phyloP scores from a whole-genome alignment of 2,888 invertebrate genomes.

The Synanthedon formicaeformis region DNA sequence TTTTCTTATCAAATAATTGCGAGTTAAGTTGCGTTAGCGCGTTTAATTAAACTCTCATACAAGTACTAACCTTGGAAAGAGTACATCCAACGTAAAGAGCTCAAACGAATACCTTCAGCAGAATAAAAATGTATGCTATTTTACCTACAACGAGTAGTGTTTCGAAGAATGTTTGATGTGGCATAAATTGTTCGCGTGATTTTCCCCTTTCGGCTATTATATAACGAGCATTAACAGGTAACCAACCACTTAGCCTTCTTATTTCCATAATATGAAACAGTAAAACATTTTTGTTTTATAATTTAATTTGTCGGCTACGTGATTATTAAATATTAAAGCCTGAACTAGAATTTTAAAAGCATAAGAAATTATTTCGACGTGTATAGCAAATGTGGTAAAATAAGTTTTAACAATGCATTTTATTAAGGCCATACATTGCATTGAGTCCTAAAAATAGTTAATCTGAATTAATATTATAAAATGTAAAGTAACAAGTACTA shows the following conservation, averaged over 20 bases:
- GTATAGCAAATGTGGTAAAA: too few relatives aligned
- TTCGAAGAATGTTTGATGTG: constrained; percentile 28
- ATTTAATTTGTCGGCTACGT: too few relatives aligned
- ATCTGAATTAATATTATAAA: neutral
- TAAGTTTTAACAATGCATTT: too few relatives aligned
- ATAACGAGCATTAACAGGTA: constrained; percentile 36
- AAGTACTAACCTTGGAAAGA: too few relatives aligned
- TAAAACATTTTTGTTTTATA: neutral
- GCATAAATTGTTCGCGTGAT: constrained; percentile 25
- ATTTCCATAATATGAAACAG: constrained; percentile 12
- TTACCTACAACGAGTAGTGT: constrained; percentile 17
- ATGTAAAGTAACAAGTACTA: too few relatives aligned
- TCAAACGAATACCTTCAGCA: constrained; percentile 14
- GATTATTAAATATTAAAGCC: too few relatives aligned
- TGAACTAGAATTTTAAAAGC: too few relatives aligned
- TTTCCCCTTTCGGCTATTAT: constrained; percentile 48
- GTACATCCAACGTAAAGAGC: too few relatives aligned
- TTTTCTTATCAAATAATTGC: constrained; percentile 1
- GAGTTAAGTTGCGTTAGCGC: neutral
- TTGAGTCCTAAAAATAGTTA: neutral
- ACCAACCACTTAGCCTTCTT: constrained; percentile 26
- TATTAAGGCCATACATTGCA: too few relatives aligned
- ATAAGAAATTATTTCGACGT: too few relatives aligned
- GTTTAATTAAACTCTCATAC: too few relatives aligned
- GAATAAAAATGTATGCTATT: constrained; percentile 18